Percentiles rank a stretch among this genome's conserved stretches.
Conservation (phyloP, 2,888 invertebrate species). For the Drosophila lacicola region DNA sequence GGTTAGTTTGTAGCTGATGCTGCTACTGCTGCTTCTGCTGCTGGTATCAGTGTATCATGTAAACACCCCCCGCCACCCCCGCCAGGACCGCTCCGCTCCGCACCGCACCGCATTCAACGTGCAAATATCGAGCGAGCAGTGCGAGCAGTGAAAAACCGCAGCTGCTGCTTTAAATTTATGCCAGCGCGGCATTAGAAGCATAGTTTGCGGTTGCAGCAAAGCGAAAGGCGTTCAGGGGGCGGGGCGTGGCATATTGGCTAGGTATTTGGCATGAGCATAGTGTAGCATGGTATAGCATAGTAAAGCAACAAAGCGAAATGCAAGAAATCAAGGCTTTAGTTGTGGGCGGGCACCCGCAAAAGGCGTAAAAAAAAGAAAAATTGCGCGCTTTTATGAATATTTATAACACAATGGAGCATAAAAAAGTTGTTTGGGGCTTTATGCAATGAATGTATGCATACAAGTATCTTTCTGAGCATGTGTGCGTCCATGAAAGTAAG, state of each 20-base stretch:
- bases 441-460: constrained; percentile 52
- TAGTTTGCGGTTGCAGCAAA: constrained; percentile 67
- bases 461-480: constrained; percentile 25
- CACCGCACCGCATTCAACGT: constrained; percentile 2
- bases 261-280: constrained; percentile 56
- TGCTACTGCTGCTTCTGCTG: constrained; percentile 2
- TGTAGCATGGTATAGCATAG: background rate
- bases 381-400: constrained; percentile 73
- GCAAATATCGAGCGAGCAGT: constrained; percentile 46
- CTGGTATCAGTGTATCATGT: constrained; percentile 47
- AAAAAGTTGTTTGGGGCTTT: constrained; percentile 68
- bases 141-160: constrained; percentile 69
- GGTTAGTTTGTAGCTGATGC: constrained; percentile 29
- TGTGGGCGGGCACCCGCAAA: constrained; percentile 46
- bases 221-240: constrained; percentile 33
- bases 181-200: constrained; percentile 77
- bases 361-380: constrained; percentile 31
- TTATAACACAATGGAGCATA: constrained; percentile 79
- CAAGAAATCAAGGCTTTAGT: constrained; percentile 77
- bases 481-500: too few species aligned
- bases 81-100: background rate
- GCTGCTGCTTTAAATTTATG: constrained; percentile 80
- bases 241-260: constrained; percentile 63
- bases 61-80: constrained; percentile 28
- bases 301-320: constrained; percentile 54